A percentile compares a stretch with the other conserved stretches of the same genome.
Conservation (phyloP, 1,140 invertebrate genomes). For the Drosophila subpulchrella region DNA sequence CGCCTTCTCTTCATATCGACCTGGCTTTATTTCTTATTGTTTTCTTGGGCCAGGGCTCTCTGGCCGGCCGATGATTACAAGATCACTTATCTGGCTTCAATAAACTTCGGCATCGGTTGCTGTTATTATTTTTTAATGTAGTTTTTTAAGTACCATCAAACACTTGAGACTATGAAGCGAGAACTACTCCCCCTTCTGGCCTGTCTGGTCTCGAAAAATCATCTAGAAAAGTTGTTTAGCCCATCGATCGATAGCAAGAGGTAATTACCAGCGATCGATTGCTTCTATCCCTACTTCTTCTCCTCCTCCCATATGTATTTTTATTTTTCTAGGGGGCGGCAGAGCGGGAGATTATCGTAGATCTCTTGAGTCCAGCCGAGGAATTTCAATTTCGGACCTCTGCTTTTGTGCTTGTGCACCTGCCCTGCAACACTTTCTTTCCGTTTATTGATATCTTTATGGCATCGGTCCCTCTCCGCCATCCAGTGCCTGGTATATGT, state of each 20-base stretch:
- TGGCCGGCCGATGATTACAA: slow-evolving; percentile 69
- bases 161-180: slow-evolving; percentile 80
- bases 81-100: slow-evolving; percentile 81
- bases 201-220: slow-evolving; percentile 39
- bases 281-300: slow-evolving; percentile 18
- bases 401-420: slow-evolving; percentile 18
- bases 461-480: slow-evolving; percentile 9
- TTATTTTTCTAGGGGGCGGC: slow-evolving; percentile 25
- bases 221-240: slow-evolving; percentile 69
- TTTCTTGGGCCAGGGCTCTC: slow-evolving; percentile 35
- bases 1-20: slow-evolving; percentile 41
- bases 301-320: slow-evolving; percentile 11
- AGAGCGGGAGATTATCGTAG: slow-evolving; percentile 31
- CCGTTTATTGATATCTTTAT: slow-evolving; percentile 44
- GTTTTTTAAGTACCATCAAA: slow-evolving; percentile 82
- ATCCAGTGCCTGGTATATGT: slow-evolving; percentile 14
- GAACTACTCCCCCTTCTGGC: slow-evolving; percentile 36
- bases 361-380: slow-evolving; percentile 13
- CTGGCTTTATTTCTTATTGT: slow-evolving; percentile 80
- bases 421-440: slow-evolving; percentile 57
- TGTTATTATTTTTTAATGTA: slow-evolving; percentile 83
- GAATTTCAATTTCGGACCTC: slow-evolving; percentile 47
- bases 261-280: slow-evolving; percentile 56
- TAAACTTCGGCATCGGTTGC: slow-evolving; percentile 74
- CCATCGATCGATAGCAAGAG: slow-evolving; percentile 51